Conservation (phyloP, 2,888 invertebrate genomes). For the Thereva nobilitata region DNA sequence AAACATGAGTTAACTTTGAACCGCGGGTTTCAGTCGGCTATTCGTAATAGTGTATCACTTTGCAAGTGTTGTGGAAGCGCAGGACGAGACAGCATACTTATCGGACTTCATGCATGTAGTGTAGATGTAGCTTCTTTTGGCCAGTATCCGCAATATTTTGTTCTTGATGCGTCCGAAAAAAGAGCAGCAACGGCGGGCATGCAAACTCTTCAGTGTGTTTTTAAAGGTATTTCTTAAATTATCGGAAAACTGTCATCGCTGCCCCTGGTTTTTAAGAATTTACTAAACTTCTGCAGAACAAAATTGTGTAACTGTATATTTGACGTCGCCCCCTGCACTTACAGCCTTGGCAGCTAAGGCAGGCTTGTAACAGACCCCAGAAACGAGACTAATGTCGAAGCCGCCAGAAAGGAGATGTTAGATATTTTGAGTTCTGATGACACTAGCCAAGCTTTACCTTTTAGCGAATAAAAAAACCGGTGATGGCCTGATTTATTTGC, state of each 20-base stretch:
- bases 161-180: background rate
- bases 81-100: conserved; percentile 35
- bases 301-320: too few relatives aligned
- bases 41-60: conserved; percentile 36
- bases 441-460: background rate
- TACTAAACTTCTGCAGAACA: too few relatives aligned
- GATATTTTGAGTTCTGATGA: too few relatives aligned
- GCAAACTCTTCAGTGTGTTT: too few relatives aligned
- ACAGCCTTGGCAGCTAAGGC: too few relatives aligned
- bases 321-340: too few relatives aligned
- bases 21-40: background rate
- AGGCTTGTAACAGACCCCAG: too few relatives aligned
- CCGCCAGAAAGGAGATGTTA: too few relatives aligned
- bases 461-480: conserved; percentile 22
- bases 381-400: too few relatives aligned
- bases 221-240: too few relatives aligned
- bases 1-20: background rate
- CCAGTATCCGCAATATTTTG: conserved; percentile 23
- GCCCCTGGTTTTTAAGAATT: too few relatives aligned
- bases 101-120: conserved; percentile 33
- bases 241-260: too few relatives aligned
- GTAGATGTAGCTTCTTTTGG: conserved; percentile 31
- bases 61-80: conserved; percentile 38
- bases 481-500: conserved; percentile 35
- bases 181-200: background rate